A percentile compares a stretch with the other conserved stretches of the same genome.
These are phyloP conservation scores for Holacanthella duospinosa DNA, from an alignment of 2,888 invertebrate genomes.

Conservation along the genomic window DNA sequence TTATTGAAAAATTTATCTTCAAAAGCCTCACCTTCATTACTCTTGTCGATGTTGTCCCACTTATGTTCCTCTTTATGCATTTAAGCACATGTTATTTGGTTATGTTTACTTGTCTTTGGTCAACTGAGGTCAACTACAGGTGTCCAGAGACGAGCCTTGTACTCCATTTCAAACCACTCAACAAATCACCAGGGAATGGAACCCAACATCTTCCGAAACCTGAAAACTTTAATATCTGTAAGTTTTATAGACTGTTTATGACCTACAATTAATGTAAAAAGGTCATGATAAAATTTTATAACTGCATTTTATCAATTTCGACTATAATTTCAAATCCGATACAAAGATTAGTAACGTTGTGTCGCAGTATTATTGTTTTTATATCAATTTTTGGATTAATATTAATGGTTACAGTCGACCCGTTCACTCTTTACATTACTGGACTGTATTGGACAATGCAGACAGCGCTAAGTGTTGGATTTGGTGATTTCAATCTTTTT, in stretches of 20 bases:
- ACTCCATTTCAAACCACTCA: slow-evolving; percentile 7
- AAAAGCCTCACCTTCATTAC: slow-evolving; percentile 28
- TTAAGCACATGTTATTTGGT: slow-evolving; percentile 21
- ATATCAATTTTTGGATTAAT: background rate
- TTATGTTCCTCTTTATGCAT: slow-evolving; percentile 28
- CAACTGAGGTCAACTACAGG: slow-evolving; percentile 13
- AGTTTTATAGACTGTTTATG: background rate
- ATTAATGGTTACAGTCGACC: slow-evolving; percentile 14
- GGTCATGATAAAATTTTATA: no score
- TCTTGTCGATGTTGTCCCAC: slow-evolving; percentile 30
- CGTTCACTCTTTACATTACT: slow-evolving; percentile 19
- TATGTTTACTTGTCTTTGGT: slow-evolving; percentile 16
- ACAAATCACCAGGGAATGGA: background rate
- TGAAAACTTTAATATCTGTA: background rate
- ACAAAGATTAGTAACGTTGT: background rate
- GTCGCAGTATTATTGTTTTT: background rate
- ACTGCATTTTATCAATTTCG: no score
- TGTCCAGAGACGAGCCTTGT: slow-evolving; percentile 14
- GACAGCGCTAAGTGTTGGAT: slow-evolving; percentile 25
- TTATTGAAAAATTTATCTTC: slow-evolving; percentile 24
- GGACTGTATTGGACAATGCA: slow-evolving; percentile 27
- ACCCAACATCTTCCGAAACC: background rate
- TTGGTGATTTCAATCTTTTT: slow-evolving; percentile 25
- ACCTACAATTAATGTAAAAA: no score
- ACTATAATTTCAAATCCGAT: no score